Evolutionary conservation across 2,888 invertebrate species (phyloP).

Genomic region (Xanthia icteritia): DNA sequence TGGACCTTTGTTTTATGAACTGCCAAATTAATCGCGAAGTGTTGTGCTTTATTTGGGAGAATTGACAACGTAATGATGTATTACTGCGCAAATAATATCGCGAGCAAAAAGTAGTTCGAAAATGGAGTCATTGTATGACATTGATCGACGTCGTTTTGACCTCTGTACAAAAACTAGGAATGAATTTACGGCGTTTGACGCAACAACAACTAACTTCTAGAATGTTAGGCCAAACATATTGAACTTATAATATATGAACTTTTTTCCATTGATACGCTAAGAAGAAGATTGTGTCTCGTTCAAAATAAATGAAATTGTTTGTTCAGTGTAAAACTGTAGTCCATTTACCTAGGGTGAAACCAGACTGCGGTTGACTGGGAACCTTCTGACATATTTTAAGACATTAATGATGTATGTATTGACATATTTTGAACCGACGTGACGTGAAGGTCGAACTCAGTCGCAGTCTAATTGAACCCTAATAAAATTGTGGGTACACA

Average conservation of each 20-base stretch:
- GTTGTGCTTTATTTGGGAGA: slow-evolving; percentile 8
- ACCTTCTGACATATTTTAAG: slow-evolving; percentile 8
- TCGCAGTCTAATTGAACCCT: not conserved
- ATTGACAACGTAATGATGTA: slow-evolving; percentile 15
- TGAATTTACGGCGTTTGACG: not conserved
- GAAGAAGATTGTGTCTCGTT: not conserved
- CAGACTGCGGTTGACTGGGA: not conserved
- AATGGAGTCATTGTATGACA: not conserved
- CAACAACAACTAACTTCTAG: not conserved
- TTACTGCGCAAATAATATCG: not conserved
- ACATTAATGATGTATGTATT: not conserved
- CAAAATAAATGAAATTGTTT: not conserved
- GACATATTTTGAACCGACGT: not conserved
- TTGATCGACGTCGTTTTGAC: not conserved
- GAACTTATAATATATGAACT: not conserved
- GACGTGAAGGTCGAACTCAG: not conserved
- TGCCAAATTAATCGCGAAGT: slow-evolving; percentile 22
- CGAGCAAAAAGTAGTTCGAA: not conserved
- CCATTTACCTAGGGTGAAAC: not conserved
- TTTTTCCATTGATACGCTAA: not conserved
- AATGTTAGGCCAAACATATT: not conserved
- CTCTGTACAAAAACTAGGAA: not conserved
- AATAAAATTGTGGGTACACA: not conserved
- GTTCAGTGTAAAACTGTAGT: not conserved
- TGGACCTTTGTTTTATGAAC: slow-evolving; percentile 37